Conservation (phyloP, 37 sponge, comb jelly and placozoan species). For the Diacarnus erythraeanus region DNA sequence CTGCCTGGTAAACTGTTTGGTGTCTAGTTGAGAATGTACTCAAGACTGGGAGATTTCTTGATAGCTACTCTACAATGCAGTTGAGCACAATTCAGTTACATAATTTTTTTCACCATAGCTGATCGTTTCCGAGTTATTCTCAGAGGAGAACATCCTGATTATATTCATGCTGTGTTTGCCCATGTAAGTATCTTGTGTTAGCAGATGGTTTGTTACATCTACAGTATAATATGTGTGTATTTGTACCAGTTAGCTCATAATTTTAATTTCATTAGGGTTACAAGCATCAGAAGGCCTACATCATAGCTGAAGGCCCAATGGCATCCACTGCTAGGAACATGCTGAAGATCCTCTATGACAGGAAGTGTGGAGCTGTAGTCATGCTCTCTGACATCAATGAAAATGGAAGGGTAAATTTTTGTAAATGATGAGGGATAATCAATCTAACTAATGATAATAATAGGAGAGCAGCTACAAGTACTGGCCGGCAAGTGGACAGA, state of each 20-base stretch:
- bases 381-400: conserved; percentile 59
- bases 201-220: too few relatives aligned
- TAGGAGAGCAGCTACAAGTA: conserved; percentile 48
- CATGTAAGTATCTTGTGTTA: too few relatives aligned
- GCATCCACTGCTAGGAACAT: conserved; percentile 56
- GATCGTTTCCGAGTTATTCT: conserved; percentile 29
- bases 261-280: conserved; percentile 51
- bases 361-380: conserved; percentile 45
- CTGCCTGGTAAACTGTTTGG: too few relatives aligned
- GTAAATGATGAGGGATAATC: background rate
- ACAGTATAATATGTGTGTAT: too few relatives aligned
- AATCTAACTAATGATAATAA: background rate
- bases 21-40: too few relatives aligned
- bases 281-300: conserved; percentile 70
- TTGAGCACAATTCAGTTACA: too few relatives aligned
- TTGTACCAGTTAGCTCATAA: background rate
- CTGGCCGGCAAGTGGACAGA: conserved; percentile 61
- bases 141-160: conserved; percentile 19
- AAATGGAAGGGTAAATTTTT: conserved; percentile 29
- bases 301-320: conserved; percentile 74
- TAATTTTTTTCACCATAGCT: background rate
- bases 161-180: conserved; percentile 60
- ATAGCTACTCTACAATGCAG: too few relatives aligned
- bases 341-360: conserved; percentile 61
- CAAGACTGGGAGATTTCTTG: too few relatives aligned